Conservation (phyloP, 2,113 vertebrate species). For the Myrmophylax atrothorax region DNA sequence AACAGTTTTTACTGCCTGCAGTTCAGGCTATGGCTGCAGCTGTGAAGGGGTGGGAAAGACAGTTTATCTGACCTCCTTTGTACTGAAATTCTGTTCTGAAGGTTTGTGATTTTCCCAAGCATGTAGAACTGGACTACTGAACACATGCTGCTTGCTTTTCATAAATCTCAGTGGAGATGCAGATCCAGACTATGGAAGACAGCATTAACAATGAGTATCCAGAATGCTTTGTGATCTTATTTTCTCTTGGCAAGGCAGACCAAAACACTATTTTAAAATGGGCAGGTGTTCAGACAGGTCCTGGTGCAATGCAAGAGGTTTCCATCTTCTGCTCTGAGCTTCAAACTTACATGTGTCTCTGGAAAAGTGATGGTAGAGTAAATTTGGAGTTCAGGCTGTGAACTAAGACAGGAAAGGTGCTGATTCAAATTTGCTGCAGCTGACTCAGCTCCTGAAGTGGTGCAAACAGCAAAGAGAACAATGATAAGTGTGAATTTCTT, state of each 20-base stretch:
- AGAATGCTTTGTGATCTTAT: background rate
- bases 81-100: background rate
- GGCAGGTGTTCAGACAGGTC: fast-evolving
- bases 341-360: background rate
- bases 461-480: background rate
- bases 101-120: background rate
- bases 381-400: background rate
- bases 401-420: background rate
- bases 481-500: background rate
- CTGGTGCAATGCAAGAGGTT: background rate
- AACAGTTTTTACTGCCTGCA: background rate
- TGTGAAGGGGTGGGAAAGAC: background rate
- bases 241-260: background rate
- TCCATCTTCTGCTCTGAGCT: background rate
- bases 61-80: background rate
- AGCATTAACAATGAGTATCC: background rate
- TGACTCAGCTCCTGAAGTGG: background rate
- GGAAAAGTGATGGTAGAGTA: background rate
- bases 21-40: background rate
- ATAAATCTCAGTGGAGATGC: background rate
- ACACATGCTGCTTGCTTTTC: background rate
- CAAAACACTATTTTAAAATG: background rate
- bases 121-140: background rate
- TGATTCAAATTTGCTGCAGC: background rate
- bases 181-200: background rate